These are phyloP conservation scores for Prionace glauca DNA, from an alignment of 2,797 vertebrate species.

Conservation along the genomic window DNA sequence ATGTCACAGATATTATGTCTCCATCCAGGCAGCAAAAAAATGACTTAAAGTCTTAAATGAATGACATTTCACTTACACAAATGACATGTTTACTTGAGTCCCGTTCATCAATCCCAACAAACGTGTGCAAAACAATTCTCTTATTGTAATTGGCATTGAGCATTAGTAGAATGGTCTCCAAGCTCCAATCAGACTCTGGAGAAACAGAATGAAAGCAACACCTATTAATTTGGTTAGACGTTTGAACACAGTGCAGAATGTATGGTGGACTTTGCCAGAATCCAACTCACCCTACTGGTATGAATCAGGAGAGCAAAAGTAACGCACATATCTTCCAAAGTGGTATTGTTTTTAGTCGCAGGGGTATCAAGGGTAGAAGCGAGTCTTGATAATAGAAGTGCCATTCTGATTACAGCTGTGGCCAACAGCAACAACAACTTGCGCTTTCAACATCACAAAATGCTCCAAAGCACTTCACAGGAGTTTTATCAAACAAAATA, in stretches of 20 bases:
- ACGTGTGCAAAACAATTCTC: slow-evolving; percentile 81
- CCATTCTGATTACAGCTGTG: neutral
- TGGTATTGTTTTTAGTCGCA: neutral
- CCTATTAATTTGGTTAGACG: neutral
- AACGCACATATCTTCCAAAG: neutral
- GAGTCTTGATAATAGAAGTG: neutral
- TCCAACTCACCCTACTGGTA: neutral
- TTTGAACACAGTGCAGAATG: neutral
- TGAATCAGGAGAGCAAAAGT: neutral
- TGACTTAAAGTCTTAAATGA: neutral
- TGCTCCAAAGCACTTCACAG: neutral
- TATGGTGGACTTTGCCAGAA: neutral
- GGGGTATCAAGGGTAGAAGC: neutral
- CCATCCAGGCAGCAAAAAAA: neutral
- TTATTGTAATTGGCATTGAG: slow-evolving; percentile 79
- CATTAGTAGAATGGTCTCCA: slow-evolving; percentile 76
- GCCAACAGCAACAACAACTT: neutral
- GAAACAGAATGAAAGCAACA: slow-evolving; percentile 24
- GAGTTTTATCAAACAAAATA: neutral
- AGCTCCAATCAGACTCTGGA: slow-evolving; percentile 72
- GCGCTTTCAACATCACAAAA: neutral
- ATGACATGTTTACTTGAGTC: slow-evolving; percentile 85
- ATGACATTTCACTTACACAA: slow-evolving; percentile 64
- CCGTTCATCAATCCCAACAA: slow-evolving; percentile 85
- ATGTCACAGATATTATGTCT: neutral